Percentiles rank a stretch among this genome's conserved stretches.
phyloP scores from a whole-genome alignment of 1,140 invertebrate genomes.

The Drosophila ficusphila region DNA sequence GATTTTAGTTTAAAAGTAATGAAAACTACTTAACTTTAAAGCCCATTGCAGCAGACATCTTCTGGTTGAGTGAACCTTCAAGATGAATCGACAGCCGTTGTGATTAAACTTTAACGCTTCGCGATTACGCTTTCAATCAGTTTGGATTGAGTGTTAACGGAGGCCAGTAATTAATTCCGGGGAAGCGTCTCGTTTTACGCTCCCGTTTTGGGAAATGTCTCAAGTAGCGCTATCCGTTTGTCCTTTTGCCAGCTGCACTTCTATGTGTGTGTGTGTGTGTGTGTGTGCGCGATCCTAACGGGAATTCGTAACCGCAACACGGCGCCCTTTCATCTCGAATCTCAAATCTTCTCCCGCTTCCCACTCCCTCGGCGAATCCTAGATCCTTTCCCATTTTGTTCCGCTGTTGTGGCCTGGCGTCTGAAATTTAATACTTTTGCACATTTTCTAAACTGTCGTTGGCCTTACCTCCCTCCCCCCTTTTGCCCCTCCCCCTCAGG shows the following conservation, averaged over 20 bases:
- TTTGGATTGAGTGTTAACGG: neutral
- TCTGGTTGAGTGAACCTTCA: too few species aligned
- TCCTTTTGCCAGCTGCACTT: neutral
- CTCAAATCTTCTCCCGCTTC: too few species aligned
- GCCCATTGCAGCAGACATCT: too few species aligned
- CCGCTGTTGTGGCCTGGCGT: conserved; percentile 39
- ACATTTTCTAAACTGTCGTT: conserved; percentile 62
- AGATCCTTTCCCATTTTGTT: conserved; percentile 22
- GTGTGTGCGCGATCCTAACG: neutral
- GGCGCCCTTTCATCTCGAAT: conserved; percentile 3
- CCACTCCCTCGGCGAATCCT: conserved; percentile 14
- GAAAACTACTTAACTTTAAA: too few species aligned
- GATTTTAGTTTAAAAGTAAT: too few species aligned
- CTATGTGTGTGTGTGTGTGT: neutral
- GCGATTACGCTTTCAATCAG: conserved; percentile 4
- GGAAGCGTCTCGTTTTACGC: neutral
- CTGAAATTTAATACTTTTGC: conserved; percentile 59
- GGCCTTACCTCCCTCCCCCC: conserved; percentile 1
- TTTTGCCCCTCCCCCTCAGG: conserved; percentile 5
- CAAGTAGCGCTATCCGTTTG: conserved; percentile 12
- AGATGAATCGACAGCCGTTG: too few species aligned
- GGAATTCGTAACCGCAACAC: conserved; percentile 19
- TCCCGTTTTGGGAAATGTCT: conserved; percentile 5
- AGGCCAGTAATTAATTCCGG: conserved; percentile 13
- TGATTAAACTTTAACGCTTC: neutral